phyloP scores from a whole-genome alignment of 1,140 invertebrate species.

The Nasonia vitripennis region DNA sequence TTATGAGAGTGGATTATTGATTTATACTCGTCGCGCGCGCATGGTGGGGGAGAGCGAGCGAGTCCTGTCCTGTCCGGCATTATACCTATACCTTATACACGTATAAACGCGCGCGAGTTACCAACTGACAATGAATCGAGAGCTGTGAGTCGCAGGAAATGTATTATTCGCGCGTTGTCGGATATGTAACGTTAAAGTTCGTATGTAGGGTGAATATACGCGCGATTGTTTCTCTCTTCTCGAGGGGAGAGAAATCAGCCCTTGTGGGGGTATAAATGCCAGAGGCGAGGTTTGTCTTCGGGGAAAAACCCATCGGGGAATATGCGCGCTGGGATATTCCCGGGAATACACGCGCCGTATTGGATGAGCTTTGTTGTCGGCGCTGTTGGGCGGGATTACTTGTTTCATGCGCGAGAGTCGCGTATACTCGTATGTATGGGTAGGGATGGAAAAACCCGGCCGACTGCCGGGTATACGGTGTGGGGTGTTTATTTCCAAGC shows the following conservation, averaged over 20 bases:
- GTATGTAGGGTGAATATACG: no score
- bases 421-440: no score
- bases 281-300: not conserved
- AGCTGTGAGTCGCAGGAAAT: not conserved
- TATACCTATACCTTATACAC: no score
- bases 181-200: not conserved
- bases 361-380: not conserved
- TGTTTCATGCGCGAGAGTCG: no score
- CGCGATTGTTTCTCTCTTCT: not conserved
- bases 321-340: not conserved
- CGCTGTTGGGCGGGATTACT: not conserved
- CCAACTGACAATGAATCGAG: not conserved
- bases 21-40: not conserved
- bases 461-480: no score
- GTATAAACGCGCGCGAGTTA: no score
- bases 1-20: slow-evolving; percentile 47
- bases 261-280: not conserved
- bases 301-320: not conserved
- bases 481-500: no score
- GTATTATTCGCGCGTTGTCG: not conserved
- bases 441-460: not conserved
- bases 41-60: not conserved
- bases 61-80: not conserved
- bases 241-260: not conserved
- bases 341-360: not conserved